Base-by-base conservation (phyloP, 2,113 vertebrate species). In the Brevimyrus niger region DNA sequence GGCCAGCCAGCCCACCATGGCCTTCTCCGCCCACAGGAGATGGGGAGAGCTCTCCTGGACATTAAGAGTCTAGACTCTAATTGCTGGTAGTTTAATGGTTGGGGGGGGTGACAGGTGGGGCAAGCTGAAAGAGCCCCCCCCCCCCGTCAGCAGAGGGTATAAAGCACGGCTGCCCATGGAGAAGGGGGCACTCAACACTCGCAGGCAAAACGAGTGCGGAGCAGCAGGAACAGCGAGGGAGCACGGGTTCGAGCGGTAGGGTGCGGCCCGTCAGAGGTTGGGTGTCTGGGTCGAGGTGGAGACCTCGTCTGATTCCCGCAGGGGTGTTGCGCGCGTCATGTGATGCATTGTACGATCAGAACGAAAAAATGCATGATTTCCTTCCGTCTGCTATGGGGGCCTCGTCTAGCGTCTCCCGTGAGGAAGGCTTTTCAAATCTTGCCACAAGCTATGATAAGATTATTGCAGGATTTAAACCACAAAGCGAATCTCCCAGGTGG, bases 21-120 rank as follows among this genome's bases (percentile, higher is more conserved):
- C 61, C n/a, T 3, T 9, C 61, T 65, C 61, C 61, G 27, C 61
- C 23, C 10, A 4, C 1, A 15, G n/a, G 61, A 69, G n/a, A 69
- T 3, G 27, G 3, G 13, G 61, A 31, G n/a, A 3, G 42, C 35
- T 6, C 13, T 17, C 9, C 21, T 31, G 46, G 42, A 73, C 3
- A 19, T 11, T 19, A n/a, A 80, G 51, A 1, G 51, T 10, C 21
- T 35, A 61, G 48, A 44, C 55, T 1, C 38, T 87, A 87, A 73
- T 38, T 65, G 73, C 35, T 48, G 47, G 86, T 27, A 5, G 27
- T 69, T 31, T 69, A 69, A 76, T 48, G 42, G 6, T 35, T 3
- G 69, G 90, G 47, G 87, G n/a, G 44, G 27, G 17, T 9, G 76
- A 89, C 90, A 87, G 88, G 88, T 87, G 90, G 48, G 21, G 65